These are phyloP conservation scores for Dasyurus viverrinus DNA, from an alignment of 2,113 vertebrate genomes.

Conservation along the genomic window DNA sequence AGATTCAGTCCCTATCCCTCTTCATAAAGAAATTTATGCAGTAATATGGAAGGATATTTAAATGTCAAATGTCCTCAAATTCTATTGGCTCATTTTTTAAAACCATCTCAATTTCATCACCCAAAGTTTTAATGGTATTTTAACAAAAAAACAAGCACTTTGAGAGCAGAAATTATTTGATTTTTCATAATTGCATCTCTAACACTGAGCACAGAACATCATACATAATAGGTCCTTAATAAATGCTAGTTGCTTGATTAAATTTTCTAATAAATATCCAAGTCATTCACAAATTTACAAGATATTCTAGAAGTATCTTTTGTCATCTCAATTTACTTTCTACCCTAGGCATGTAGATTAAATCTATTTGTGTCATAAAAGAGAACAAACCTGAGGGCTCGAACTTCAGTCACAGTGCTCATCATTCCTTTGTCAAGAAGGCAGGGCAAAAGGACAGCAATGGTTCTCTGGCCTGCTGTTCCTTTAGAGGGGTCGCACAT, in stretches of 20 bases:
- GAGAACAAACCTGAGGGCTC: conserved; percentile 92
- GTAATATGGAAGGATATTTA: neutral
- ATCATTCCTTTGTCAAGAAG: conserved; percentile 97
- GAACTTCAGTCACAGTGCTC: conserved; percentile 95
- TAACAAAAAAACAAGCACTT: neutral
- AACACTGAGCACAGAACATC: neutral
- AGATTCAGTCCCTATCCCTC: neutral
- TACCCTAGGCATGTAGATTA: neutral
- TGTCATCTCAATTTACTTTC: neutral
- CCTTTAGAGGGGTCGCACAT: conserved; percentile 95
- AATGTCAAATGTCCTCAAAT: neutral
- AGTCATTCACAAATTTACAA: conserved; percentile 4
- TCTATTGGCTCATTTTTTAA: neutral
- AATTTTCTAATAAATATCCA: neutral
- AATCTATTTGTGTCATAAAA: conserved; percentile 14
- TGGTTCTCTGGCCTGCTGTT: conserved; percentile 90
- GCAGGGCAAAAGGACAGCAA: conserved; percentile 94
- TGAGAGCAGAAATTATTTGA: neutral
- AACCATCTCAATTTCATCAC: neutral
- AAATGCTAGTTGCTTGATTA: neutral
- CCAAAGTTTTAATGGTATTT: neutral
- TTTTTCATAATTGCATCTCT: neutral
- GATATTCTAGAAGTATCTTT: neutral
- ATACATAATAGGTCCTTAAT: neutral
- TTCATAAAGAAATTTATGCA: neutral